phyloP scores from a whole-genome alignment of 2,888 invertebrate genomes.

The Cantharis rufa region DNA sequence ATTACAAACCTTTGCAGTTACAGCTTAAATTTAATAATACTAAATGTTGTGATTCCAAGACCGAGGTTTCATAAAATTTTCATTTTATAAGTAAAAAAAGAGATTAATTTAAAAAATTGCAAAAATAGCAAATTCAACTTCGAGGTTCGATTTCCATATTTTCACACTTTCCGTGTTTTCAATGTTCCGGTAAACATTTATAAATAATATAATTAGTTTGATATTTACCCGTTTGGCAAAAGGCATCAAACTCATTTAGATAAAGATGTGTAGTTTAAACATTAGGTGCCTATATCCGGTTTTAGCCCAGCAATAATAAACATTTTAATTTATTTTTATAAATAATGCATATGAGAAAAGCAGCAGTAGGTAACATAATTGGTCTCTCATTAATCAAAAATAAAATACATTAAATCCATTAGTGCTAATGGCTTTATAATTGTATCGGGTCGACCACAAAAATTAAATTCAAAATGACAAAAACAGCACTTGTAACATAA shows the following conservation, averaged over 20 bases:
- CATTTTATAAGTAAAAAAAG: neutral
- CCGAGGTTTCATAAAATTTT: neutral
- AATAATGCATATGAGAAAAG: conserved; percentile 35
- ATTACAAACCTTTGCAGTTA: neutral
- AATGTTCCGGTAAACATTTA: neutral
- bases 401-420: conserved; percentile 36
- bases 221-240: neutral
- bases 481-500: conserved; percentile 28
- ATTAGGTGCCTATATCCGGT: conserved; percentile 29
- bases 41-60: neutral
- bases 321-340: conserved; percentile 34
- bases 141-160: neutral
- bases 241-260: neutral
- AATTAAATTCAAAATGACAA: conserved; percentile 31
- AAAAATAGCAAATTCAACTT: neutral
- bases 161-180: neutral
- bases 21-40: neutral
- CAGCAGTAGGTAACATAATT: conserved; percentile 31
- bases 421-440: conserved; percentile 38
- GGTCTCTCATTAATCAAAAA: conserved; percentile 35
- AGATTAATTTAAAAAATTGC: no score
- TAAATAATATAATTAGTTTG: neutral
- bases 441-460: conserved; percentile 30
- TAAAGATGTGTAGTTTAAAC: conserved; percentile 5
- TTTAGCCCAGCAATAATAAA: conserved; percentile 32